Percentiles rank a stretch among this genome's conserved stretches.
phyloP scores from a whole-genome alignment of 1,140 invertebrate species.

The Lithobius niger region DNA sequence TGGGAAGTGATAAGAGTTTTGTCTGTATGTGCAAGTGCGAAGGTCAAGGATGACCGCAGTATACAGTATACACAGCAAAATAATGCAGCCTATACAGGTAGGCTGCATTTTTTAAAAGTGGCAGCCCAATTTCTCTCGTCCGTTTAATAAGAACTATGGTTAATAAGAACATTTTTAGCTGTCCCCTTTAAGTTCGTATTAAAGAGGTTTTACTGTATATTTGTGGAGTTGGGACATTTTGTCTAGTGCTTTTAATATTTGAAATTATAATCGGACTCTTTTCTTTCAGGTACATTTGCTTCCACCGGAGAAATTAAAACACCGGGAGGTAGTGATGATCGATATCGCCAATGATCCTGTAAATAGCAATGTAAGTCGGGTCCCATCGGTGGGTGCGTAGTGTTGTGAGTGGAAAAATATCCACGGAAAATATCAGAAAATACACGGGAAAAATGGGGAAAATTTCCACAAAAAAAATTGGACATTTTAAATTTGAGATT shows the following conservation, averaged over 20 bases:
- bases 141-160: constrained; percentile 3
- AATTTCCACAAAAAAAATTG: too few species aligned
- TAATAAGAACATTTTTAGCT: too few species aligned
- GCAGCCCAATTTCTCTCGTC: neutral
- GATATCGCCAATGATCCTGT: constrained; percentile 91
- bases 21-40: too few species aligned
- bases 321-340: constrained; percentile 75
- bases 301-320: constrained; percentile 69
- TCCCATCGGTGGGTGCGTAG: too few species aligned
- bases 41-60: too few species aligned
- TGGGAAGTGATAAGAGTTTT: too few species aligned
- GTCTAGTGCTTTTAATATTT: neutral
- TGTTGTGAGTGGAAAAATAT: neutral
- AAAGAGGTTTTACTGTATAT: constrained; percentile 1
- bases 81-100: too few species aligned
- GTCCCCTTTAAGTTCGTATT: too few species aligned
- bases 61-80: too few species aligned
- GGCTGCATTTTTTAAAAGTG: neutral
- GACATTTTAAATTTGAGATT: too few species aligned
- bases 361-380: constrained; percentile 18
- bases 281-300: constrained; percentile 71
- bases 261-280: neutral
- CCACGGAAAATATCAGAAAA: too few species aligned
- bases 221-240: neutral
- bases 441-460: too few species aligned